Evolutionary conservation across 2,888 invertebrate species (phyloP).

Genomic region (Endomychus coccineus): DNA sequence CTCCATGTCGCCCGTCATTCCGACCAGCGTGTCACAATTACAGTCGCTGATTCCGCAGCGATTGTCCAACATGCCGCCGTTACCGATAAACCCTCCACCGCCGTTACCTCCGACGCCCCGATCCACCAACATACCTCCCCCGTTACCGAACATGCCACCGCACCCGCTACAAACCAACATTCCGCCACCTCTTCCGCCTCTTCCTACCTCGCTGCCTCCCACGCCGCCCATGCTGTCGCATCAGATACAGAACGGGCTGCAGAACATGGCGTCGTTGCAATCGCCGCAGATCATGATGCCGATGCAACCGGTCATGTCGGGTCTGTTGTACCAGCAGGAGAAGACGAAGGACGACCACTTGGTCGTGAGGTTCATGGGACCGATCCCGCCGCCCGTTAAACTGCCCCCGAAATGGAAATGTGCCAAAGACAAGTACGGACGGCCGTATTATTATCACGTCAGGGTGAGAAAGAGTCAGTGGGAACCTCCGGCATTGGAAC

Average conservation of each 20-base stretch:
- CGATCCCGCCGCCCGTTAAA: slow-evolving; percentile 49
- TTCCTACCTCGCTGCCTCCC: slow-evolving; percentile 16
- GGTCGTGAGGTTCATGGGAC: slow-evolving; percentile 39
- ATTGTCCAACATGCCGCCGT: slow-evolving; percentile 2
- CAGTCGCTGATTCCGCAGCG: not conserved
- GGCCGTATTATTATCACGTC: slow-evolving; percentile 87
- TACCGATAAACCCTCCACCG: slow-evolving; percentile 7
- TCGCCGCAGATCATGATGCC: slow-evolving; percentile 18
- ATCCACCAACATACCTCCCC: slow-evolving; percentile 6
- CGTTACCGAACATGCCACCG: slow-evolving; percentile 13
- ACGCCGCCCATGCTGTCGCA: slow-evolving; percentile 10
- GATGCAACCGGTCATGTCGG: slow-evolving; percentile 7
- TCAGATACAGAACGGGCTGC: slow-evolving; percentile 19
- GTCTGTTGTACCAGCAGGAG: slow-evolving; percentile 11
- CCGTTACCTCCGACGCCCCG: slow-evolving; percentile 4
- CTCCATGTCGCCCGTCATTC: no score
- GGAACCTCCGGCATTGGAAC: slow-evolving; percentile 54
- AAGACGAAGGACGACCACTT: slow-evolving; percentile 25
- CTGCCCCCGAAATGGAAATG: slow-evolving; percentile 85
- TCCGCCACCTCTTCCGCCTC: slow-evolving; percentile 5
- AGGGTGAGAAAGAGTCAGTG: slow-evolving; percentile 71
- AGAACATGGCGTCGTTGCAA: slow-evolving; percentile 18
- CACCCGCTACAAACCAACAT: slow-evolving; percentile 24
- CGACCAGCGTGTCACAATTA: no score
- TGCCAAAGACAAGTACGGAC: slow-evolving; percentile 72